Evolutionary conservation across 23 tunicate species (phyloP), one percentile per base, ranked within the genome.

Genomic region (Phallusia fumigata): DNA sequence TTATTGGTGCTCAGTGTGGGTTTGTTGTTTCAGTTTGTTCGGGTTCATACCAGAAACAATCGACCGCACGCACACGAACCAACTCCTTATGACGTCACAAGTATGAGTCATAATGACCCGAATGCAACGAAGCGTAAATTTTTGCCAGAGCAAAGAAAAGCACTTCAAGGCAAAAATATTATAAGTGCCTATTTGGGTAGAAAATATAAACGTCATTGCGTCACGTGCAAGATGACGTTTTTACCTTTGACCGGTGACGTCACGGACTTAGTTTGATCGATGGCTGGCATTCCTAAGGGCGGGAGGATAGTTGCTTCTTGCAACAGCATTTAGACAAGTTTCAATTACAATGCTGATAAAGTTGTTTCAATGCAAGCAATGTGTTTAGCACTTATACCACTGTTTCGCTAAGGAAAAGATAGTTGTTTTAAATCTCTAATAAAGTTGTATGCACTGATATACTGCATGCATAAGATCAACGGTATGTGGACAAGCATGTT

Each of bases 51-150:
- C 47, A 40, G 8, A 40, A 40, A 40, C 10, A 40, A 3, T 40
- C 16, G 69, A 58, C 69, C 69, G 69, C 69, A n/a, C 69, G 69
- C 69, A 58, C 28, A 21, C 69, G 69, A 58, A 58, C 69, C 69
- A 24, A 58, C 69, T 16, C 26, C 69, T 58, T 58, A 16, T 58
- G 69, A 58, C 69, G 69, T 58, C 11, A 58, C 16, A 58, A 58
- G 26, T 22, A 58, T 58, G 69, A 58, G 69, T 58, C 69, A 58
- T 24, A 58, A 58, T 24, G 28, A 21, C 69, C 28, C 28, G 16
- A 58, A 58, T 58, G 28, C 28, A 58, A 58, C 69, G 28, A 24
- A 58, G 69, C 69, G 69, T 58, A 58, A 58, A 58, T 58, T 58
- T 58, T 58, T 22, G 28, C 69, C 28, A 58, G 28, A 13, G 26